A percentile compares a stretch with the other conserved stretches of the same genome.
These are phyloP conservation scores for Aphaenogaster ashmeadi DNA, from an alignment of 1,140 invertebrate species.

Conservation along the genomic window DNA sequence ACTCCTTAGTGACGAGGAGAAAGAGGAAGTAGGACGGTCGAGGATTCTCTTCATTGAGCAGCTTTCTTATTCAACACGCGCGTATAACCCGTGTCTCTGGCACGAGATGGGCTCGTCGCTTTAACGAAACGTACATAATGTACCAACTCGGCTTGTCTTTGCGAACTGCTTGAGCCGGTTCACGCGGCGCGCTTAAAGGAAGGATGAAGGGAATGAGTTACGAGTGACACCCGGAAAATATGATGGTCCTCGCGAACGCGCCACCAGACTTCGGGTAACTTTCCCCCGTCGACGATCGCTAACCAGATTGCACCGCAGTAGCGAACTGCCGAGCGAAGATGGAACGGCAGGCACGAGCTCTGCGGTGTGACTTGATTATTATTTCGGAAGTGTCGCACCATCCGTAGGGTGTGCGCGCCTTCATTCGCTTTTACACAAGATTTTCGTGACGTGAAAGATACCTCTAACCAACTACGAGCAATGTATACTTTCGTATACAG, in stretches of 20 bases:
- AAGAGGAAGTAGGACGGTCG: background rate
- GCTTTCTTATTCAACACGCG: constrained; percentile 53
- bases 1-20: background rate
- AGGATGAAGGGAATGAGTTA: constrained; percentile 61
- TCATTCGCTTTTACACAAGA: background rate
- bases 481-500: background rate
- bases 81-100: background rate
- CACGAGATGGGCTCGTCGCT: constrained; percentile 23
- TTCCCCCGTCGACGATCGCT: constrained; percentile 20
- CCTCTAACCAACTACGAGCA: background rate
- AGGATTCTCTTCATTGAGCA: constrained; percentile 34
- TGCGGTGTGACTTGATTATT: constrained; percentile 50
- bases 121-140: constrained; percentile 78
- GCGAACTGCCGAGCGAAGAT: constrained; percentile 14
- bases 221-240: constrained; percentile 54
- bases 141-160: constrained; percentile 67
- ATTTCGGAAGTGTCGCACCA: constrained; percentile 37
- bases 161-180: background rate
- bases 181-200: constrained; percentile 33
- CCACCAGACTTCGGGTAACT: constrained; percentile 19
- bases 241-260: constrained; percentile 29
- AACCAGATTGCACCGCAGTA: constrained; percentile 50
- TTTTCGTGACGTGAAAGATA: constrained; percentile 1
- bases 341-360: background rate
- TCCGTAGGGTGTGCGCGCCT: background rate